Base-by-base conservation (phyloP, 1,140 invertebrate species). In the Stegodyphus mimosarum region DNA sequence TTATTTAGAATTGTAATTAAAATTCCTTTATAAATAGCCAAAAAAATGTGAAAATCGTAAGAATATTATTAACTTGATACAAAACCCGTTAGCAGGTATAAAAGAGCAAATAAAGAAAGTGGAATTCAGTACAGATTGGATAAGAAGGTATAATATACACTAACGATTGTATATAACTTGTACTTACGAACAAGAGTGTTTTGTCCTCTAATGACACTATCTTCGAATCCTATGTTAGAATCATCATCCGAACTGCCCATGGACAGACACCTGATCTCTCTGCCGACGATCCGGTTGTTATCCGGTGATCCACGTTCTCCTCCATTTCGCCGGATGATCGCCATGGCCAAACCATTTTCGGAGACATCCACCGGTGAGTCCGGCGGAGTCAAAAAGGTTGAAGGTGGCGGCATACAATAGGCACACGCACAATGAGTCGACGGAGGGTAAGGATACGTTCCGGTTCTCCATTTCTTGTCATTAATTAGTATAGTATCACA, bases 311-410 rank as follows among this genome's bases (percentile, higher is more conserved):
- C 75, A 64, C 7, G 18, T 50, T 15, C 55, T 74, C 49, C 71
- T 33, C 7, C 70, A 60, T 51, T 49, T 50, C 33, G n/a, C 49
- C 53, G 50, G 9, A 74, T 74, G 33, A 73, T 63, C 1, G 33
- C 33, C 33, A 33, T 33, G 33, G 33, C 33, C 6, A 86, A 18
- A 17, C 64, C 75, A 72, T 72, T 51, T 18, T 77, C 83, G 4
- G 72, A 74, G 33, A 33, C 33, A 33, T 33, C 33, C 50, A 86
- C 76, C 6, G 84, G 84, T 15, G 76, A 80, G 51, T 79, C 77
- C 48, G 84, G 84, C 33, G 84, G 85, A 48, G 87, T 86, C 33
- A 77, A 52, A 60, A 78, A 71, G 79, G 70, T 78, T 63, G 85
- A 87, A 17, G 78, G 78, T 15, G 77, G 75, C 17, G 83, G 79